Base-by-base conservation (phyloP, 2,797 vertebrate genomes). In the Cyprinella venusta region DNA sequence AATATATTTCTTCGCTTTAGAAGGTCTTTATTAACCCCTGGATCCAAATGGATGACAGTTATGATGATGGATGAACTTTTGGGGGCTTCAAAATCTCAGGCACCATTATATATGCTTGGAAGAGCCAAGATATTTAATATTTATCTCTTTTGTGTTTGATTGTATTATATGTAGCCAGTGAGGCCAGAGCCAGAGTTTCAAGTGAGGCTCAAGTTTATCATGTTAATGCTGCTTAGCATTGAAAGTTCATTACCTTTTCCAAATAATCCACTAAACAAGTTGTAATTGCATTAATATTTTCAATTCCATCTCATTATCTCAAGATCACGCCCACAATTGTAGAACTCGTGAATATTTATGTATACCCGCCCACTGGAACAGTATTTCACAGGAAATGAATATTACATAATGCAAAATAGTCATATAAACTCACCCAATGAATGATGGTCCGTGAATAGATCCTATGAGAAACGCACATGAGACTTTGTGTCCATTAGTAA, bases 391-490 rank as follows among this genome's bases (percentile, higher is more conserved):
- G 9, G 21, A 30, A 63, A 24, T 8, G 10, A 2, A 19, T 38
- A 50, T n/a, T 38, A 30, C 26, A 69, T 12, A 0, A 0, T 38
- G 19, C 15, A 19, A 21, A 10, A 16, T 3, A 8, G 16, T 50
- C 8, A n/a, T 18, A 48, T n/a, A 30, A 74, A 71, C 80, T 54
- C 76, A 92, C 92, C 90, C 88, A 52, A 93, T 67, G 69, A 72
- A 81, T 21, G 85, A 63, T 0, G 87, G 84, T n/a, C 92, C 92
- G 16, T 72, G 67, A 21, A 76, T 74, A 5, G 90, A 91, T 24
- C 87, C 89, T 13, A 93, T 38, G 19, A 90, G 80, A 79, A 92
- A 89, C 38, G 90, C 85, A 52, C 86, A 90, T 0, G 83, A 61
- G 8, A 82, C 65, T 6, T 68, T 40, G 77, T 92, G 92, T 24